Evolutionary conservation across 2,888 invertebrate genomes (phyloP), one percentile per base, ranked within the genome.

Genomic region (Hirtodrosophila trivittata): DNA sequence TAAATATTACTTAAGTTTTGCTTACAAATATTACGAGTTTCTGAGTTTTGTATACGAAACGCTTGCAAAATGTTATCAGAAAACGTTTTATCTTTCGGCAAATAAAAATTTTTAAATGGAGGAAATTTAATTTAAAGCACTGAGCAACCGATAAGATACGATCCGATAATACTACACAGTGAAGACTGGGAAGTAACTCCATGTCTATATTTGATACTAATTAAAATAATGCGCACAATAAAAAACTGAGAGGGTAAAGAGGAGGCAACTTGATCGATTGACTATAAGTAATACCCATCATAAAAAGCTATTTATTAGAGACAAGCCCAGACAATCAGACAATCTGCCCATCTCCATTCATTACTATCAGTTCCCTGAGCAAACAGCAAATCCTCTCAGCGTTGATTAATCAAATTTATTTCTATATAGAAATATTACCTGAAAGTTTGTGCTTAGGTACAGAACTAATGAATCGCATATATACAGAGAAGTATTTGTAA

Each of bases 61-160:
- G 25, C 9, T 7, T 37, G 39, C 25, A 42, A 13, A 38, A 25
- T 49, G 51, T 52, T 69, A 69, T 69, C 71, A 41, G 4, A 33
- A 0, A 21, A 5, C 4, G n/a, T 70, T 69, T 69, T 70, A 70
- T 70, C 72, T 50, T 60, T 65, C 66, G 60, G 71, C 47, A 66
- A 56, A 49, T 60, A 30, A 39, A 49, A 60, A 59, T 54, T 74
- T 50, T 74, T 50, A 54, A 64, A 57, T 47, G 38, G 55, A 69
- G 42, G 62, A 72, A 65, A 68, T 76, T 80, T 78, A 78, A 78
- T 78, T 78, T 80, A 65, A 43, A 76, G 55, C 58, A 55, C 45
- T 8, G n/a, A 43, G 12, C 3, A 12, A 13, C 35, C 21, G 25
- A 70, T 70, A 70, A 70, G 69, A 70, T 70, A 69, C 9, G 58